Percentiles rank a stretch among this genome's conserved stretches.
phyloP scores from a whole-genome alignment of 2,797 vertebrate genomes.

The Squalus acanthias region DNA sequence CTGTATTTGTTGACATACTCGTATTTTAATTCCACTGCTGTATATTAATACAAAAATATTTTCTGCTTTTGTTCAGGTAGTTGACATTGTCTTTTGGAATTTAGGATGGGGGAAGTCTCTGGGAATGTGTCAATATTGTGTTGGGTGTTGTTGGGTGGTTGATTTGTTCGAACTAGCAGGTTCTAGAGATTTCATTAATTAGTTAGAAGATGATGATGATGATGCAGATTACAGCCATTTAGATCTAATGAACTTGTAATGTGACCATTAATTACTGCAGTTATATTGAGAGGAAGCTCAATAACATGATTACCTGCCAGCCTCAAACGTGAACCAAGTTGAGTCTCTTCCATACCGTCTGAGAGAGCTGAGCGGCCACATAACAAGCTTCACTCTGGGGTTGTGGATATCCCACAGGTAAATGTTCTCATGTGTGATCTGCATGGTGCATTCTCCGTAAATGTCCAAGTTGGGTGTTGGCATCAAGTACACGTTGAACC shows the following conservation, averaged over 20 bases:
- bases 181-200: neutral
- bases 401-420: slow-evolving; percentile 99
- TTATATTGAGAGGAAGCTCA: neutral
- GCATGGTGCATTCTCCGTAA: slow-evolving; percentile 98
- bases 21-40: neutral
- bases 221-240: neutral
- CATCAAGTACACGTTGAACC: slow-evolving; percentile 97
- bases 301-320: slow-evolving; percentile 77
- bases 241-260: neutral
- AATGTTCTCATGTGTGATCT: slow-evolving; percentile 98
- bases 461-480: slow-evolving; percentile 98
- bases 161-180: neutral
- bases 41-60: neutral
- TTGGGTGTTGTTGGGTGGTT: neutral
- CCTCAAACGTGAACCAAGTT: slow-evolving; percentile 97
- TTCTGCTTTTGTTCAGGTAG: neutral
- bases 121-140: neutral
- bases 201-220: neutral
- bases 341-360: slow-evolving; percentile 91
- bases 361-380: slow-evolving; percentile 96
- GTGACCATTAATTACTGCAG: neutral
- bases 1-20: neutral
- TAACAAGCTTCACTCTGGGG: slow-evolving; percentile 90
- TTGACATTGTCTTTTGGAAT: neutral
- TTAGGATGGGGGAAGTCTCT: neutral